Evolutionary conservation across 1,140 invertebrate species (phyloP).

Genomic region (Linepithema humile): DNA sequence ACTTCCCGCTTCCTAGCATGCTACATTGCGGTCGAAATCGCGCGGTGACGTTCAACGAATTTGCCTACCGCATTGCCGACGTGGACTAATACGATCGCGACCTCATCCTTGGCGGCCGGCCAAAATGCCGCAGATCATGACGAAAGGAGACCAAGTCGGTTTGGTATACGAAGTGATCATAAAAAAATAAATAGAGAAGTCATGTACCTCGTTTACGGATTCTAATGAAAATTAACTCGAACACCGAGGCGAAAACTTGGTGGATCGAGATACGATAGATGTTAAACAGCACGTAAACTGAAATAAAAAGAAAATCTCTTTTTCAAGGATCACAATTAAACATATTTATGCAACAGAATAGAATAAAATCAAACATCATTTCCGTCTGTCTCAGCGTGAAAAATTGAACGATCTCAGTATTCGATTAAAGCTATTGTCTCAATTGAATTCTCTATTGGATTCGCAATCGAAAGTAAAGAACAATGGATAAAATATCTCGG

Average conservation of each 20-base stretch:
- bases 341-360: neutral
- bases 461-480: too few relatives aligned
- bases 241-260: neutral
- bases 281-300: neutral
- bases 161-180: neutral
- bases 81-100: constrained; percentile 18
- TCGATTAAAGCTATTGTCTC: too few relatives aligned
- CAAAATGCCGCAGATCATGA: constrained; percentile 9
- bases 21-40: constrained; percentile 23
- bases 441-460: too few relatives aligned
- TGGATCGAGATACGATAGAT: neutral
- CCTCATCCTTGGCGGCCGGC: constrained; percentile 6
- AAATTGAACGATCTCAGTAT: neutral
- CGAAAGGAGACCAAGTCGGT: neutral
- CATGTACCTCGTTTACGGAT: neutral
- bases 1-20: constrained; percentile 39
- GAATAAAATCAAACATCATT: neutral
- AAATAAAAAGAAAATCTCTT: neutral
- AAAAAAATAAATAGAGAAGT: neutral
- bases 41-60: neutral
- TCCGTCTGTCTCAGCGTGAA: neutral
- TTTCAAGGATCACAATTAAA: neutral
- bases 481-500: too few relatives aligned
- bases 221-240: neutral
- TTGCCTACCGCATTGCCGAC: constrained; percentile 43